These are phyloP conservation scores for Heliconius nattereri DNA, from an alignment of 1,140 invertebrate genomes.

Conservation along the genomic window DNA sequence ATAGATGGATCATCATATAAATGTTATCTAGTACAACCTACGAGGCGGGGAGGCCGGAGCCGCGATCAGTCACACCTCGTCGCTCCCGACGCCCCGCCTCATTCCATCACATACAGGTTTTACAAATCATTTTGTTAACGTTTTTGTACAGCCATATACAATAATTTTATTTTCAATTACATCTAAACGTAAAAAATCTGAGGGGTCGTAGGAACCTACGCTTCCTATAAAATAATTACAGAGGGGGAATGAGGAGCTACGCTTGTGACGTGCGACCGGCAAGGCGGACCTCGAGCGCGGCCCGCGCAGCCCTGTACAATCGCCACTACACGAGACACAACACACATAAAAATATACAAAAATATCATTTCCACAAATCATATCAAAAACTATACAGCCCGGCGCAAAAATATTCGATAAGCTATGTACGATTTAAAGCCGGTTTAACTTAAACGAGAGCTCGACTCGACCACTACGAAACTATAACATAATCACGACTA, in stretches of 20 bases:
- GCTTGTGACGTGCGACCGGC: constrained; percentile 77
- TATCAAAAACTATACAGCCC: constrained; percentile 77
- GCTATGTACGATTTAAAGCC: constrained; percentile 76
- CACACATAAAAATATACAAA: constrained; percentile 80
- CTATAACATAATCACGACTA: constrained; percentile 77
- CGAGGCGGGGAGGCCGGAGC: constrained; percentile 69
- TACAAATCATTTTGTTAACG: constrained; percentile 80
- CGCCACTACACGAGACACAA: constrained; percentile 67
- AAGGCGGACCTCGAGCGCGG: constrained; percentile 74
- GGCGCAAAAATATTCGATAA: constrained; percentile 77
- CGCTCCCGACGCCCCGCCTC: constrained; percentile 67
- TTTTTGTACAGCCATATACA: constrained; percentile 83
- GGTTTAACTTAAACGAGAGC: constrained; percentile 78
- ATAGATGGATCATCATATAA: constrained; percentile 82
- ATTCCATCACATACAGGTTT: constrained; percentile 79
- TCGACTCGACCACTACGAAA: constrained; percentile 74
- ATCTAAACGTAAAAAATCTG: constrained; percentile 81
- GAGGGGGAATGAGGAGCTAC: constrained; percentile 79
- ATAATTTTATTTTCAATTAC: constrained; percentile 82
- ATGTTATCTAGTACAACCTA: constrained; percentile 82
- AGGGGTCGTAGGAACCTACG: constrained; percentile 80
- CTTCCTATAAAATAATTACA: constrained; percentile 81
- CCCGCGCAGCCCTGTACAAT: constrained; percentile 80
- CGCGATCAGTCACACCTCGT: constrained; percentile 56
- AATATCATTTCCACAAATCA: constrained; percentile 80